These are phyloP conservation scores for Strongylocentrotus purpuratus DNA, from an alignment of 35 echinoderm and acorn worm species.

Conservation along the genomic window DNA sequence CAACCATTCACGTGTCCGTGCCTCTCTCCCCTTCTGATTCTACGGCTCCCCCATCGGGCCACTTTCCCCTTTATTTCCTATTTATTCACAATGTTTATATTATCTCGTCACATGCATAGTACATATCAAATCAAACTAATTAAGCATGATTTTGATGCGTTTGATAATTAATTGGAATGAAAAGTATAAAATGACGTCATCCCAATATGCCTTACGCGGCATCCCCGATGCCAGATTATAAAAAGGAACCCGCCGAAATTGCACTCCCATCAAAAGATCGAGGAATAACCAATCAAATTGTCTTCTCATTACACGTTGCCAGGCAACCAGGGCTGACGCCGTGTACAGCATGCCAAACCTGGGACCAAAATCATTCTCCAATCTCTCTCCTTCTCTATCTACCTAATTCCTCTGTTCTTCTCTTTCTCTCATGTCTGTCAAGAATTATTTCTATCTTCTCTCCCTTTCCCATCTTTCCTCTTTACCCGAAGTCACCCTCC, in stretches of 20 bases:
- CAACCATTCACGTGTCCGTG: neutral
- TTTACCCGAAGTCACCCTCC: neutral
- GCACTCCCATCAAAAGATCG: constrained; percentile 30
- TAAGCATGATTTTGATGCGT: neutral
- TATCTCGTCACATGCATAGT: neutral
- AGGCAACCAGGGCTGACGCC: constrained; percentile 20
- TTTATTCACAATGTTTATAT: neutral
- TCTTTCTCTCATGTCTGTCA: neutral
- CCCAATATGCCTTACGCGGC: neutral
- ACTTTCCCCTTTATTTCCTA: neutral
- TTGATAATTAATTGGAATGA: neutral
- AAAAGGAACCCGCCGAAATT: neutral
- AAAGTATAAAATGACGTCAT: constrained; percentile 2
- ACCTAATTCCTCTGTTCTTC: neutral
- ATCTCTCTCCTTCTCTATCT: neutral
- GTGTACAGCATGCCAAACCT: neutral
- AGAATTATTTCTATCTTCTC: neutral
- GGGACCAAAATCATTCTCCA: neutral
- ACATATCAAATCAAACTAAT: neutral
- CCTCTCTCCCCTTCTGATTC: neutral
- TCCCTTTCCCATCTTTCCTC: neutral
- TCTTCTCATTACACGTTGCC: constrained; percentile 35
- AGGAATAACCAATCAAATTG: constrained; percentile 41
- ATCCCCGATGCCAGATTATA: constrained; percentile 9
- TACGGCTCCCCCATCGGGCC: neutral